Evolutionary conservation across 1,140 invertebrate species (phyloP), one percentile per base, ranked within the genome.

Genomic region (Apis cerana): DNA sequence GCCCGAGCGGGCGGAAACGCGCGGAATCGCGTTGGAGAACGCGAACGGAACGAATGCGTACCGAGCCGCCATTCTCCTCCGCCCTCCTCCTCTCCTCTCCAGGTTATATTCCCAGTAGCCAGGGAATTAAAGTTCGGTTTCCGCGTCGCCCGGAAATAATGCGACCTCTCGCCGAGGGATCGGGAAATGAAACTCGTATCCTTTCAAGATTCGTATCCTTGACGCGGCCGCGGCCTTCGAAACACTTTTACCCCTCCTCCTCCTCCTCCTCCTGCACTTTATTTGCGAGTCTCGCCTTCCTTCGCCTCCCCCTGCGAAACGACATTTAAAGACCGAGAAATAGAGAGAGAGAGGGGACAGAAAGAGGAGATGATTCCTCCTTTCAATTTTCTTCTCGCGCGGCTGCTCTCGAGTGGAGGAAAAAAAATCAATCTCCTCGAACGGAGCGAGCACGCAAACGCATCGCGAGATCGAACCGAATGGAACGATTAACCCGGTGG

Each of bases 121-220:
- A 43, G 82, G 68, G 87, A 87, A 88, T 87, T 82, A 85, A 88
- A 87, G 83, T 71, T 85, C 85, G 64, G 85, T 87, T 87, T 87
- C 86, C 87, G 83, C 75, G 64, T 75, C 75, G 54, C n/a, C 87
- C 87, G 87, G 87, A 88, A 88, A 88, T 87, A 85, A 88, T 78
- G 85, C 86, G 62, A 82, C 70, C 71, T 75, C 67, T 87, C 83
- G 82, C 15, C 82, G 79, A 82, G 65, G 61, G 75, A 87, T 88
- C 85, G 84, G 87, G 87, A 88, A 88, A 88, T 88, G 87, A 87
- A 88, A 81, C 83, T 83, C 83, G 87, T 76, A 69, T 88, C 86
- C 87, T 85, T 82, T 88, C 75, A 43, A 27, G 82, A 83, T 78
- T 77, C 75, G 80, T 70, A 77, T 43, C 33, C 72, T 78, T 62